Evolutionary conservation across 2,113 vertebrate species (phyloP), one percentile per base, ranked within the genome.

Genomic region (Larimichthys polyactis): DNA sequence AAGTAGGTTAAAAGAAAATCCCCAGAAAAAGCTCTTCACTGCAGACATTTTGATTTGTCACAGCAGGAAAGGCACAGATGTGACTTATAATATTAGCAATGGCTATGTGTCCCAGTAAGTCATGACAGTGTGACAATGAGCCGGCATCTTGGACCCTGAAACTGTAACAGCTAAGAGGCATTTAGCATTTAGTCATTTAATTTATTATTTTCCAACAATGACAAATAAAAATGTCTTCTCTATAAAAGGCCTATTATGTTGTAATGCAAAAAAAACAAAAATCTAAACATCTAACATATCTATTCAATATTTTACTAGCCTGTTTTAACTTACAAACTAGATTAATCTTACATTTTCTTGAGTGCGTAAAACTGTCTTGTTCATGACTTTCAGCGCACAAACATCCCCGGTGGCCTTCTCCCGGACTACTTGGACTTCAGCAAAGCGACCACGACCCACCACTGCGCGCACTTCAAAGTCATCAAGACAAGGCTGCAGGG

Each of bases 301-400:
- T 55, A 14, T 16, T 72, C 8, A 11, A 71, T 15, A 29, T 22
- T 60, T 62, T 49, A 16, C 49, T 51, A 20, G 11, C 43, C 0
- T 72, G 3, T 32, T 62, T 46, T 1, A 40, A 24, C 5, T 5
- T 17, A 20, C 14, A 74, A 71, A 24, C 4, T 7, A 60, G 0
- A 44, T 1, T 11, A 66, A 10, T 66, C 89, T 94, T 96, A 99
- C 98, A 7, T 97, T 95, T 78, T 97, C 95, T 87, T 96, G 94
- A 0, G 91, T 88, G 78, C 96, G 71, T 87, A 99, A 89, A 63
- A 94, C 86, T 60, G 89, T 87, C 91, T 99, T 99, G 80, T 95
- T 96, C 97, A 98, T 99, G 88, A 98, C 93, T 93, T 99, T 99
- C 95, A 99, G 97, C 43, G 98, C 98, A 82, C 96, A 99, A 46